Conservation (phyloP, 2,797 vertebrate genomes). For the Amazonetta brasiliensis region DNA sequence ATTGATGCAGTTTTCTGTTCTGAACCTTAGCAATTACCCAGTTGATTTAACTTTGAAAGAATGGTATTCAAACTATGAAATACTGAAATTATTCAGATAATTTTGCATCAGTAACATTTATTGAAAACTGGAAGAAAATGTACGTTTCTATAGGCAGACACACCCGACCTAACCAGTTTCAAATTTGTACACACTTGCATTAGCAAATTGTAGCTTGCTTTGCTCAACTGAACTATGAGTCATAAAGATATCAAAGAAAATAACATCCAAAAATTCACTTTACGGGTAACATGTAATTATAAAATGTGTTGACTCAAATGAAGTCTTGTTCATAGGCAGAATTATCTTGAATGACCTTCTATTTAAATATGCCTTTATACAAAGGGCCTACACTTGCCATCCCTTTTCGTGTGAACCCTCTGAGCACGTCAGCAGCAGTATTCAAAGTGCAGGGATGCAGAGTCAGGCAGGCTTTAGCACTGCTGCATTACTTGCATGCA, state of each 20-base stretch:
- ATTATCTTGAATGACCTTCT: constrained; percentile 43
- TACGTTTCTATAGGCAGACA: constrained; percentile 65
- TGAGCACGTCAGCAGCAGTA: neutral
- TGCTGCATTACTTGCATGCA: neutral
- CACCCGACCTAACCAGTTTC: constrained; percentile 77
- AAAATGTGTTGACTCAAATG: constrained; percentile 57
- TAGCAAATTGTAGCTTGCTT: constrained; percentile 73
- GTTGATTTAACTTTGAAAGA: neutral
- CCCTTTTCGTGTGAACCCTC: neutral
- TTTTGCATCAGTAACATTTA: constrained; percentile 22
- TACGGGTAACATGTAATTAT: constrained; percentile 63
- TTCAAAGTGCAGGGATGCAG: neutral
- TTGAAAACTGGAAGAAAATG: constrained; percentile 50
- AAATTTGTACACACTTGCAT: constrained; percentile 76
- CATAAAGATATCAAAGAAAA: constrained; percentile 73
- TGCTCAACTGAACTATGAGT: constrained; percentile 67
- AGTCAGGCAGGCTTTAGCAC: neutral
- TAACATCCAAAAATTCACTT: constrained; percentile 65
- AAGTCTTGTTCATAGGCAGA: constrained; percentile 48
- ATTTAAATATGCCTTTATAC: neutral
- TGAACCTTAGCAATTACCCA: neutral
- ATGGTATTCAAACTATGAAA: constrained; percentile 14
- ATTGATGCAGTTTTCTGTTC: neutral
- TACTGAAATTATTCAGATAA: constrained; percentile 10
- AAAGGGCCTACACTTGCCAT: neutral